phyloP scores from a whole-genome alignment of 1,140 invertebrate genomes.

The Cotesia typhae region DNA sequence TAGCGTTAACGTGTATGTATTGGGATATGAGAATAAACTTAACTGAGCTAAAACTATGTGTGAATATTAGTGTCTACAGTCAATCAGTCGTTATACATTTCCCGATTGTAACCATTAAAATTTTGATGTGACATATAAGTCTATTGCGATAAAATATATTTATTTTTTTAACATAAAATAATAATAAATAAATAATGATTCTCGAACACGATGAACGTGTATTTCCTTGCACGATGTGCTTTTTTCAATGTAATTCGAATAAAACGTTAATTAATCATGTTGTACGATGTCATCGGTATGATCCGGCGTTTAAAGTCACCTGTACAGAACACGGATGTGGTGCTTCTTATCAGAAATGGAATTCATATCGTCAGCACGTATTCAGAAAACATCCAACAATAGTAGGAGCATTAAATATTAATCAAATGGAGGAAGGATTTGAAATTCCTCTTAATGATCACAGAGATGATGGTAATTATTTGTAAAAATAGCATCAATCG shows the following conservation, averaged over 20 bases:
- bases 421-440: neutral
- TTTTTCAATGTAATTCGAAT: neutral
- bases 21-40: no score
- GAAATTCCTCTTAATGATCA: neutral
- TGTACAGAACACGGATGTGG: conserved; percentile 37
- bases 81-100: no score
- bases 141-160: no score
- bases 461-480: no score
- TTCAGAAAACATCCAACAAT: conserved; percentile 26
- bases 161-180: neutral
- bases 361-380: conserved; percentile 35
- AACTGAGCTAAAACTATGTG: no score
- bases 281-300: conserved; percentile 20
- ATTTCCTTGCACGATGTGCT: conserved; percentile 2
- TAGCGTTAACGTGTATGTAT: no score
- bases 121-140: no score
- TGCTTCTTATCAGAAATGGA: conserved; percentile 35
- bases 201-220: neutral
- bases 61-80: no score
- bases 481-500: no score
- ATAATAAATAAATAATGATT: neutral
- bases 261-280: conserved; percentile 15
- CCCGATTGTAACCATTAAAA: no score
- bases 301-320: conserved; percentile 37
- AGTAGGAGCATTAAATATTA: neutral